A percentile compares a stretch with the other conserved stretches of the same genome.
These are phyloP conservation scores for Chouioia cunea DNA, from an alignment of 2,888 invertebrate genomes.

Conservation along the genomic window DNA sequence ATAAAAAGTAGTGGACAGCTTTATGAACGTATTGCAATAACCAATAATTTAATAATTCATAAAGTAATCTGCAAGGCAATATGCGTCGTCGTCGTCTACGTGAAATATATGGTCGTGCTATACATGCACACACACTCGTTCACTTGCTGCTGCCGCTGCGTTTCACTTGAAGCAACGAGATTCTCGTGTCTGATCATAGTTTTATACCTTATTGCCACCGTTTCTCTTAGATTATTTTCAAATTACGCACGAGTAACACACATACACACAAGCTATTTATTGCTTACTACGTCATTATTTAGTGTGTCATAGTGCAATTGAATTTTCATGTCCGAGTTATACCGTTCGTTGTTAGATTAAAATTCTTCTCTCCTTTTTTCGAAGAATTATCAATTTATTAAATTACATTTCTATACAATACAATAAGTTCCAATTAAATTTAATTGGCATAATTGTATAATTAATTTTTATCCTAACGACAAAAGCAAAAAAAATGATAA, in stretches of 20 bases:
- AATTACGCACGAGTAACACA: conserved; percentile 13
- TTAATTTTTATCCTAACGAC: too few relatives aligned
- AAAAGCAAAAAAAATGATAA: too few relatives aligned
- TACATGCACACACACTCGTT: too few relatives aligned
- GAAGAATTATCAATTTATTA: too few relatives aligned
- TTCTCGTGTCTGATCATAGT: conserved; percentile 58
- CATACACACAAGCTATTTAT: neutral
- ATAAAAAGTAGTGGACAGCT: too few relatives aligned
- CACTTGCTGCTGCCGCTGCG: too few relatives aligned
- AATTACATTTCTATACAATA: too few relatives aligned
- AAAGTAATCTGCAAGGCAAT: conserved; percentile 26
- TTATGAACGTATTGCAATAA: neutral
- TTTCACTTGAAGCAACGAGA: conserved; percentile 8
- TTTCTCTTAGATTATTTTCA: conserved; percentile 40
- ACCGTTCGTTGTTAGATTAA: neutral
- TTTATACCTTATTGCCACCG: conserved; percentile 58
- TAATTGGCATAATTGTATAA: too few relatives aligned
- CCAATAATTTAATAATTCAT: conserved; percentile 44
- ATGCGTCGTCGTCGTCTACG: neutral
- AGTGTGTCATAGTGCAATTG: neutral
- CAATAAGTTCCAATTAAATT: too few relatives aligned
- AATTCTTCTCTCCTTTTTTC: neutral
- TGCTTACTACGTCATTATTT: conserved; percentile 11
- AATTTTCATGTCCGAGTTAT: too few relatives aligned
- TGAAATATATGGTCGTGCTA: conserved; percentile 29